Conservation (phyloP, 2,888 invertebrate genomes). For the Polydrusus tereticollis region DNA sequence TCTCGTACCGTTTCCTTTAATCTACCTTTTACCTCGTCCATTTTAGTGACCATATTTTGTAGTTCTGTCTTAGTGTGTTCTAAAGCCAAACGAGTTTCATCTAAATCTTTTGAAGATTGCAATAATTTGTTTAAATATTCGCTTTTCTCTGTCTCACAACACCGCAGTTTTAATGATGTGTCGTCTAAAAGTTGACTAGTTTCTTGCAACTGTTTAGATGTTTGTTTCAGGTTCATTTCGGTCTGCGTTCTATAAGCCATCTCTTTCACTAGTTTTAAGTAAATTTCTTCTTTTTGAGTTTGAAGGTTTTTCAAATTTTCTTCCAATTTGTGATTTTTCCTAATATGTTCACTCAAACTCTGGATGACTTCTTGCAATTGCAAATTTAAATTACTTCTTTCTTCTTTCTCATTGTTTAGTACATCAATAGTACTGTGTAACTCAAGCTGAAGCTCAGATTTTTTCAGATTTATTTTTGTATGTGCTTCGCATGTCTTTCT, state of each 20-base stretch:
- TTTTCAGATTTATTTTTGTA: not conserved
- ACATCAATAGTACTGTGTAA: not conserved
- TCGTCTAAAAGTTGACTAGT: not conserved
- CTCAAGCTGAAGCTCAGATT: not conserved
- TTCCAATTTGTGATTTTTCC: not conserved
- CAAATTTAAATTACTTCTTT: not conserved
- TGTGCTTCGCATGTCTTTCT: not conserved
- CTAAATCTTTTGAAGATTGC: not conserved
- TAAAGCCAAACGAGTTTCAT: not conserved
- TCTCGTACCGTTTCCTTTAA: not conserved
- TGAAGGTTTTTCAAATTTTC: not conserved
- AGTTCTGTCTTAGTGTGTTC: not conserved
- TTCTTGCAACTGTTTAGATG: conserved; percentile 7
- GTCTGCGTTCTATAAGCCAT: not conserved
- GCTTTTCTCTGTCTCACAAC: not conserved
- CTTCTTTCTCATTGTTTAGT: not conserved
- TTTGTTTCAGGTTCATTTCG: not conserved
- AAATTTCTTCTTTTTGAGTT: not conserved
- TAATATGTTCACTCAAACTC: not conserved
- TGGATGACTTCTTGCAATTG: not conserved
- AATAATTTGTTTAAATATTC: not conserved
- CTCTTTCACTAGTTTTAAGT: not conserved
- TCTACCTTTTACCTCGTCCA: not conserved
- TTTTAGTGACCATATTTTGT: not conserved
- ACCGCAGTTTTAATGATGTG: not conserved